phyloP scores from a whole-genome alignment of 2,888 invertebrate genomes.

The Caenorhabditis sp. region DNA sequence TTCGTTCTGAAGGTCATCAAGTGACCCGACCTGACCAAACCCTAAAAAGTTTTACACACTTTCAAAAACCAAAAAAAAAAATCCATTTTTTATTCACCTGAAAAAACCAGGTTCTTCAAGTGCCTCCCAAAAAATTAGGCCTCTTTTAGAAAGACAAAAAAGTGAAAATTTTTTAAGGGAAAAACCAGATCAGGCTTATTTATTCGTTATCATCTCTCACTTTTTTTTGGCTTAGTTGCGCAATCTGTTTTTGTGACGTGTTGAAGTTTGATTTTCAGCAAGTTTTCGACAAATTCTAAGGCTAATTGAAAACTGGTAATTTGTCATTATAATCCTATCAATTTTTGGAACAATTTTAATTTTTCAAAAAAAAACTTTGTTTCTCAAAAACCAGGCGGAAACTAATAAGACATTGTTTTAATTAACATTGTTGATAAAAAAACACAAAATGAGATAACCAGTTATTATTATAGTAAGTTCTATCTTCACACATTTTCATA shows the following conservation, averaged over 20 bases:
- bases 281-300: no score
- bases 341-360: no score
- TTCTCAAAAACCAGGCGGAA: no score
- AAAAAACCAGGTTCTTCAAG: neutral
- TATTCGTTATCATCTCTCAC: neutral
- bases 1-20: neutral
- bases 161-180: neutral
- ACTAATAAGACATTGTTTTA: no score
- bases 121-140: neutral
- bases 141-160: neutral
- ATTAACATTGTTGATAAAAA: neutral
- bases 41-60: neutral
- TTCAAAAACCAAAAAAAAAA: neutral
- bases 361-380: no score
- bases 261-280: no score
- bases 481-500: neutral
- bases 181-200: neutral
- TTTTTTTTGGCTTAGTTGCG: neutral
- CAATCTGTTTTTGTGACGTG: neutral
- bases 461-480: neutral
- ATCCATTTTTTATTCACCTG: neutral
- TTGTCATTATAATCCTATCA: no score
- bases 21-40: neutral
- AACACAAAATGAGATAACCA: neutral
- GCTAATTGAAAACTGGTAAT: no score